phyloP scores from a whole-genome alignment of 2,113 vertebrate species.

The Thermophis baileyi region DNA sequence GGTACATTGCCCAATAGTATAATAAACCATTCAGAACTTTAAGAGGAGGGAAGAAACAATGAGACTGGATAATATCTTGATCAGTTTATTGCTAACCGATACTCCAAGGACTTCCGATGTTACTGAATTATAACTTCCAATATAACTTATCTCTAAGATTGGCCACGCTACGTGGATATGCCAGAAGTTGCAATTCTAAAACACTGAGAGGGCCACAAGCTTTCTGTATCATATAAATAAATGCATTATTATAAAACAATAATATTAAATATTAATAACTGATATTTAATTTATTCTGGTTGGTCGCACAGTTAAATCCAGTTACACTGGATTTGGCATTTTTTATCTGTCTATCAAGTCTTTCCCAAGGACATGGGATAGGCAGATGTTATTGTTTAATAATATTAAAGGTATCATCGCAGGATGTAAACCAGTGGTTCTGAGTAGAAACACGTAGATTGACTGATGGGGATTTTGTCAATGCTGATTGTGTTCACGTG shows the following conservation, averaged over 20 bases:
- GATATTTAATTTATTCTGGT: not conserved
- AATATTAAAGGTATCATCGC: not conserved
- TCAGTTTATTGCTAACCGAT: not conserved
- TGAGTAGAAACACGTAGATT: too few species aligned
- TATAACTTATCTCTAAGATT: not conserved
- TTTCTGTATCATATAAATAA: not conserved
- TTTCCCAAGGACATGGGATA: not conserved
- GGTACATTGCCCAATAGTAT: conserved; percentile 29
- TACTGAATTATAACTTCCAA: not conserved
- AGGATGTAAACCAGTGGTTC: not conserved
- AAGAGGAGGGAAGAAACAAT: not conserved
- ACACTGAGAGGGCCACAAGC: not conserved
- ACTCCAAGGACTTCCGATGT: not conserved
- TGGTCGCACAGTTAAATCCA: not conserved
- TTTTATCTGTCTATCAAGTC: not conserved
- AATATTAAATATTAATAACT: not conserved
- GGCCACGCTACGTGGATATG: not conserved
- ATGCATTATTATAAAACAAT: not conserved
- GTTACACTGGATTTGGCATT: not conserved
- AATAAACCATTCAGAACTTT: conserved; percentile 23
- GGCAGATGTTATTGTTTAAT: not conserved
- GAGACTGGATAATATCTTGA: not conserved
- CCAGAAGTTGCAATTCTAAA: not conserved
- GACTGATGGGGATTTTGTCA: too few species aligned
- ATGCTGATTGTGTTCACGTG: too few species aligned